Evolutionary conservation across 2,888 invertebrate genomes (phyloP), one percentile per base, ranked within the genome.

Genomic region (Limnephilus auricula): DNA sequence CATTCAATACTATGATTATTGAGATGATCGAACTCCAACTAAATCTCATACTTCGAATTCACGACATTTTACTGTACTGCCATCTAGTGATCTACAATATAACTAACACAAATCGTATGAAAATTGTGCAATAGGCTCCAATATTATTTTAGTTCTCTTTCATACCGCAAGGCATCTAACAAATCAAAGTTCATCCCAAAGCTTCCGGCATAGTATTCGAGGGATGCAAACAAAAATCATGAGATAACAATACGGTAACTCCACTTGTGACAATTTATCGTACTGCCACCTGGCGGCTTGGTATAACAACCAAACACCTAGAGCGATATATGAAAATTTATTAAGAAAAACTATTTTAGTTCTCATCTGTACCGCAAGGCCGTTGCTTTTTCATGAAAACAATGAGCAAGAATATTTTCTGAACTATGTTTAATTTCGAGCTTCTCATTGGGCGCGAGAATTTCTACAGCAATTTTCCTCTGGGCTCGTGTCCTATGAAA

Each of bases 381-480:
- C 65, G 25, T 65, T 65, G 65, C 65, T n/a, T 65, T 65, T 25
- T 25, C 65, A 65, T 9, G 65, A 65, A 6, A 25, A 4, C 9
- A 65, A n/a, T n/a, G 2, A 25, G 65, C 9, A 25, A n/a, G 25
- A 25, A n/a, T 25, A n/a, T 25, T n/a, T 0, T 65, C n/a, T 30
- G n/a, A 30, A n/a, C 25, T 0, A 25, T 37, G 31, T 86, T 50
- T 32, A 88, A 45, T 45, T 80, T 87, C 80, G 82, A 40, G 12
- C 37, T 80, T 32, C 79, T 82, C 37, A 91, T 92, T 92, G 92
- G 92, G 45, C 31, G 37, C 31, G 89, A 80, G 90, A 65, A 89
- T 45, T 45, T 45, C 84, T 82, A 65, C 37, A 86, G 40, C 78
- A 80, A 90, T 90, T 91, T 92, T 92, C 89, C 89, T 78, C 32